A percentile compares a stretch with the other conserved stretches of the same genome.
Conservation (phyloP, 1,140 invertebrate genomes). For the Cecropterus lyciades region DNA sequence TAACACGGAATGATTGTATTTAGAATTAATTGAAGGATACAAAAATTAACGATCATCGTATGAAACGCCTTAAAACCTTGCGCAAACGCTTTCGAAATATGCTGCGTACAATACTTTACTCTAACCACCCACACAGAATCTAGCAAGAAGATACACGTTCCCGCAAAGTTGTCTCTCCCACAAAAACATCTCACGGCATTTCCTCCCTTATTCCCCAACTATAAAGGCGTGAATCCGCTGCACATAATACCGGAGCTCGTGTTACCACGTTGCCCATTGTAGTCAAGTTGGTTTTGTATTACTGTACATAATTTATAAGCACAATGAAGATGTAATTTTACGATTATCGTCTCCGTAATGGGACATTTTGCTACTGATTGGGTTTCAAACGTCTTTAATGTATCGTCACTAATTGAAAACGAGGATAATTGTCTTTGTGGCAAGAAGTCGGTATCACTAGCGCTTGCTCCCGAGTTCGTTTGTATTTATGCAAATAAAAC, state of each 20-base stretch:
- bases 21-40: no score
- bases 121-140: slow-evolving; percentile 44
- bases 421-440: slow-evolving; percentile 26
- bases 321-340: slow-evolving; percentile 49
- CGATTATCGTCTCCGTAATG: slow-evolving; percentile 47
- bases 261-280: slow-evolving; percentile 33
- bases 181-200: slow-evolving; percentile 25
- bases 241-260: slow-evolving; percentile 22
- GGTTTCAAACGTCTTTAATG: slow-evolving; percentile 40
- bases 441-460: slow-evolving; percentile 6
- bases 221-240: slow-evolving; percentile 17
- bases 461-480: background rate
- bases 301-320: slow-evolving; percentile 34
- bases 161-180: slow-evolving; percentile 25
- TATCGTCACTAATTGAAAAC: slow-evolving; percentile 44
- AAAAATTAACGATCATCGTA: slow-evolving; percentile 35
- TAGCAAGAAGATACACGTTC: slow-evolving; percentile 36
- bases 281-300: slow-evolving; percentile 31
- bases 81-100: slow-evolving; percentile 49
- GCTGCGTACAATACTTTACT: slow-evolving; percentile 42
- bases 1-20: no score
- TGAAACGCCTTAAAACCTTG: slow-evolving; percentile 41
- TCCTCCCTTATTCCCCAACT: background rate
- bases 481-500: background rate
- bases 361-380: slow-evolving; percentile 40